These are phyloP conservation scores for Chirona hameri DNA, from an alignment of 2,888 invertebrate genomes.

Conservation along the genomic window DNA sequence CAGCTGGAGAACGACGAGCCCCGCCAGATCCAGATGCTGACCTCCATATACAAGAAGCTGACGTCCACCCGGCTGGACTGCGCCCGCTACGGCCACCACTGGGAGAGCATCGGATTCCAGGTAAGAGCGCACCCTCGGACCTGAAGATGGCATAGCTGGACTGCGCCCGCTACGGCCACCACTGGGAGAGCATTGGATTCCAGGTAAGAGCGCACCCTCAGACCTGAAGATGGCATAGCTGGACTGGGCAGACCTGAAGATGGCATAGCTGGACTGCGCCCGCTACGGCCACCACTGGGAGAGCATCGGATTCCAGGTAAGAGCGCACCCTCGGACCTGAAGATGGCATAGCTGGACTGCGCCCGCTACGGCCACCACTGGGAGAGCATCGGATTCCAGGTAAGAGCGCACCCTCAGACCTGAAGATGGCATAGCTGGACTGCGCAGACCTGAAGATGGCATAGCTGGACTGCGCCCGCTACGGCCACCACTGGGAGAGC, in stretches of 20 bases:
- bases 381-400: constrained; percentile 56
- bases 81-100: constrained; percentile 52
- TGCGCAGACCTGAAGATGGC: too few relatives aligned
- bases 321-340: background rate
- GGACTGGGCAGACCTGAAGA: too few relatives aligned
- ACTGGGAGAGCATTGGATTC: constrained; percentile 57
- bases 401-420: constrained; percentile 30
- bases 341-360: too few relatives aligned
- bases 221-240: too few relatives aligned
- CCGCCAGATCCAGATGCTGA: constrained; percentile 49
- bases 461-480: constrained; percentile 50
- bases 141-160: too few relatives aligned
- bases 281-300: constrained; percentile 55
- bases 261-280: constrained; percentile 50
- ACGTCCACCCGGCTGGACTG: constrained; percentile 50
- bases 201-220: constrained; percentile 44
- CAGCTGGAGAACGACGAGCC: constrained; percentile 45
- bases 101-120: constrained; percentile 57
- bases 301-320: constrained; percentile 54
- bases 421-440: too few relatives aligned
- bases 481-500: constrained; percentile 55
- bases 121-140: constrained; percentile 36
- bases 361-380: constrained; percentile 47
- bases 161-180: constrained; percentile 41
- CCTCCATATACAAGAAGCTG: constrained; percentile 51